These are phyloP conservation scores for Philonicus albiceps DNA, from an alignment of 2,888 invertebrate genomes.

Conservation along the genomic window DNA sequence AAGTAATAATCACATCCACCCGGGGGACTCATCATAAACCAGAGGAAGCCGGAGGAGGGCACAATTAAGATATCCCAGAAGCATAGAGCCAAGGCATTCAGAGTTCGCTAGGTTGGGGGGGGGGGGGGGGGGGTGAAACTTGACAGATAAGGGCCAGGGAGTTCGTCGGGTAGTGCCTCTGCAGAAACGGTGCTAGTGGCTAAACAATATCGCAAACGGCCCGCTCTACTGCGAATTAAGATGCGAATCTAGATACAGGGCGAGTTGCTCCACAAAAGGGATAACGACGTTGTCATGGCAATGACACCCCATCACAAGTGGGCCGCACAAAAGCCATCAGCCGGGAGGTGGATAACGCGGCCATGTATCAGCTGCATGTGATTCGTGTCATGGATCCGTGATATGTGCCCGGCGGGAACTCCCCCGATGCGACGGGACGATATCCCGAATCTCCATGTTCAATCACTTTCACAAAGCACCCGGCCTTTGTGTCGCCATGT, in stretches of 20 bases:
- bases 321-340: constrained; percentile 11
- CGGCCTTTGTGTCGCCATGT: background rate
- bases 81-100: background rate
- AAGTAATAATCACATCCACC: background rate
- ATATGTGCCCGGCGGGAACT: constrained; percentile 9
- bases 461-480: constrained; percentile 13
- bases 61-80: background rate
- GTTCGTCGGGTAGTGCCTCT: background rate
- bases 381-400: constrained; percentile 30
- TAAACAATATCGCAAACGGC: constrained; percentile 4
- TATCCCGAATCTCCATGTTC: constrained; percentile 16
- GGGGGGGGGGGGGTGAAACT: too few species aligned
- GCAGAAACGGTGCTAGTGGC: background rate
- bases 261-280: constrained; percentile 12
- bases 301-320: constrained; percentile 39
- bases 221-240: background rate
- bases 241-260: constrained; percentile 18
- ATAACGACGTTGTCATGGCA: constrained; percentile 47
- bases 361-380: constrained; percentile 32
- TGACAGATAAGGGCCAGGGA: background rate
- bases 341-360: constrained; percentile 22
- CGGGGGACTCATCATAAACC: background rate
- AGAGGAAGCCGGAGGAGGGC: background rate
- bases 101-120: background rate
- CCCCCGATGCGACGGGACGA: constrained; percentile 24